Base-by-base conservation (phyloP, 92 coral and sea anemone species). In the Umimayanthus kanabou region DNA sequence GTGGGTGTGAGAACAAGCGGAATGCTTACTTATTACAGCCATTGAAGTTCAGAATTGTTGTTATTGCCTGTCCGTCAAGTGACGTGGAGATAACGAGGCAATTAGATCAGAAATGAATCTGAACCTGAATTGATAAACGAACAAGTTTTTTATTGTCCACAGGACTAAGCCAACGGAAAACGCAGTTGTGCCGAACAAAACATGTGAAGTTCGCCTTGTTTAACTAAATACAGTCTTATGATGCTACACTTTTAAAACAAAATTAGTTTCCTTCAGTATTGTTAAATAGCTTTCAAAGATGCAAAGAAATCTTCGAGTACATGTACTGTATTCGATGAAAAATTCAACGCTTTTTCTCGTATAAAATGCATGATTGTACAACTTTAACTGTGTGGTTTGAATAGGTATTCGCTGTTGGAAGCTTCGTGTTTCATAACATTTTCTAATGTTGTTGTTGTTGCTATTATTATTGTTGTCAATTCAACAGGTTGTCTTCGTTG, bases 1-100 rank as follows among this genome's bases (percentile, higher is more conserved):
- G 81, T 20, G 81, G 81, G 81, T 47, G 81, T 77, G 81, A 25
- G 81, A 77, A 45, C 45, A 77, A 6, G 4, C 69, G 69, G 22
- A 61, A 61, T 61, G 4, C 15, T 61, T 61, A 26, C 25, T 61
- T 61, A 25, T 61, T 61, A 22, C 20, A 26, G 76, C 76, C 76
- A 29, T 30, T 72, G 37, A 30, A 28, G 40, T 26, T 47, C 37
- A 4, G 76, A 4, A 16, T 29, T 33, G 29, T 4, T 39, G 39
- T 33, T 71, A 14, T 73, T 33, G 45, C 26, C 77, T 33, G n/a
- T 22, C 11, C 1, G 58, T 14, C 9, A 73, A 73, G 26, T 73
- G 39, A 30, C 33, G 26, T 30, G 39, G 3, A 14, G 45, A 33
- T 26, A 72, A 72, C 39, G 76, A 72, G 76, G 43, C 29, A 37